Base-by-base conservation (phyloP, 2,797 vertebrate species). In the Enteromius anoplus region DNA sequence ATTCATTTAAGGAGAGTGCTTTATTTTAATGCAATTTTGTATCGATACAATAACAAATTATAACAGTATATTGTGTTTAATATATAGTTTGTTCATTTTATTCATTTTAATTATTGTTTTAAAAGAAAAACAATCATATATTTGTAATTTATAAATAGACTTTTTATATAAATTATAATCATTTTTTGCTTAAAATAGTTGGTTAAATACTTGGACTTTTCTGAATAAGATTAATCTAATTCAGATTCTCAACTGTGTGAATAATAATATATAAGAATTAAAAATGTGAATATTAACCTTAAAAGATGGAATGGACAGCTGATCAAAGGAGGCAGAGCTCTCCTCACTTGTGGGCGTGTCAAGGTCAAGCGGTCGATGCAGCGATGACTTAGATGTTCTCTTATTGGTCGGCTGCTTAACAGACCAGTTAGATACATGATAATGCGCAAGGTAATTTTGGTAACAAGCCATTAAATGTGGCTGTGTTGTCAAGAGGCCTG, bases 301-400 rank as follows among this genome's bases (percentile, higher is more conserved):
- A 91, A 99, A 99, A 75, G 92, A 94, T 29, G 98, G 98, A 76
- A 98, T 93, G 58, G 96, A 97, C 17, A 99, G 95, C 40, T 98
- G 98, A 84, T 99, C 97, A 90, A 96, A 98, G n/a, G 96, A 97
- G 37, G 93, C 90, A 0, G 96, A 96, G 90, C 96, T 97, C 91
- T 99, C 98, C 90, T 99, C 98, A n/a, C 97, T 98, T 0, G 97
- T 97, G 32, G 98, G 98, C 0, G 97, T 99, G 89, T 99, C 98
- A 32, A 99, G 93, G 78, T 99, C 98, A 66, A 99, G 92, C 21
- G 98, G 98, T 0, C 98, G 97, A 88, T 99, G 98, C 51, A 99
- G 88, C 0, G 98, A 99, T 51, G 98, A 99, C 86, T 99, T 99
- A 7, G 98, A 99, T 14, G 97, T 99, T 89, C 98, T 97, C 92